These are phyloP conservation scores for Oopsacas minuta DNA, from an alignment of 37 sponge, comb jelly and placozoan species.

Conservation along the genomic window DNA sequence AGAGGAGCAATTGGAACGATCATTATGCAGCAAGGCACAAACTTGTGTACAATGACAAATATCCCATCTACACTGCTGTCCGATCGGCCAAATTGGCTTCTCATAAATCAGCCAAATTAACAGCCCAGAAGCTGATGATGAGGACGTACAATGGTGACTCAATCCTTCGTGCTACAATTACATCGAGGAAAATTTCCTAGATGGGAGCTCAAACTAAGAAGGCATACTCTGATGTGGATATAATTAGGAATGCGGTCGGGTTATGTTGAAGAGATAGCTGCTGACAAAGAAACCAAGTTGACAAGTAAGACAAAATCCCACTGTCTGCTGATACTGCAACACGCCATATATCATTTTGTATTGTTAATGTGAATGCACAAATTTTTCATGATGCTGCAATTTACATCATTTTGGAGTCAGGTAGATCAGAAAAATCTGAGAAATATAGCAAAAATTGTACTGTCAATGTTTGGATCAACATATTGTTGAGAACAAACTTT, in stretches of 20 bases:
- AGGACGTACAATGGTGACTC: background rate
- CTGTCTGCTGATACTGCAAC: background rate
- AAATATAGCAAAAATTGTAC: background rate
- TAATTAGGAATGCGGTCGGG: no score
- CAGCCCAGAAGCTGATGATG: background rate
- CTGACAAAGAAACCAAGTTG: background rate
- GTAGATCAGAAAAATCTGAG: background rate
- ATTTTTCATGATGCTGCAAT: background rate
- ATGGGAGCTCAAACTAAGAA: background rate
- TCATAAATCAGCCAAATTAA: background rate
- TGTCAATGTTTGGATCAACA: constrained; percentile 14
- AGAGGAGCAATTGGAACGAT: background rate
- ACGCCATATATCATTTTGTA: background rate
- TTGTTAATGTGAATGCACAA: background rate
- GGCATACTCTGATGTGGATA: background rate
- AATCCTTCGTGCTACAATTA: background rate
- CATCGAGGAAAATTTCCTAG: background rate
- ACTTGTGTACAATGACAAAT: background rate
- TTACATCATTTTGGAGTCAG: background rate
- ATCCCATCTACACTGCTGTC: background rate
- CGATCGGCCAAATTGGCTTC: background rate
- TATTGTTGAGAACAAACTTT: background rate
- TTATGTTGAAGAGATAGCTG: background rate
- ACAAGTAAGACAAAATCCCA: background rate
- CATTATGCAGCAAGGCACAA: background rate